phyloP scores from a whole-genome alignment of 1,140 invertebrate species.

The Pomacea maculata region DNA sequence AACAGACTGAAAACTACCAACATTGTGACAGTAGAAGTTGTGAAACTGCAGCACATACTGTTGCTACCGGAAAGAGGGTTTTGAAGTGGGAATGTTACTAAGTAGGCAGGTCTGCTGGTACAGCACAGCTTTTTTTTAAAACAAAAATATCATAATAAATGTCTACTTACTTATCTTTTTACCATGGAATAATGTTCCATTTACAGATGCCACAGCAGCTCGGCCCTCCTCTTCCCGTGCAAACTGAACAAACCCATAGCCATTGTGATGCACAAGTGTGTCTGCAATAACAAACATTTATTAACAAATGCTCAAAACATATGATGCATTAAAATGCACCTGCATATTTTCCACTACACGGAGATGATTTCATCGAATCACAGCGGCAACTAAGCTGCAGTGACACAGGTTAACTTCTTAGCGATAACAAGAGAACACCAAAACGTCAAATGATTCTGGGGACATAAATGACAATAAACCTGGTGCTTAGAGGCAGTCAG shows the following conservation, averaged over 20 bases:
- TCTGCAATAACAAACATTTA: constrained; percentile 37
- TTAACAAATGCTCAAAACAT: background rate
- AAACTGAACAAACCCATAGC: constrained; percentile 89
- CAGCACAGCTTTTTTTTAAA: no score
- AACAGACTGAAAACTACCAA: constrained; percentile 17
- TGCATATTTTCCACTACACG: background rate
- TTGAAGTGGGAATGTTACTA: no score
- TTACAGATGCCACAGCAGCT: constrained; percentile 76
- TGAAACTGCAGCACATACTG: no score
- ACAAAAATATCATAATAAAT: background rate
- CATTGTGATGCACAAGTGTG: constrained; percentile 68
- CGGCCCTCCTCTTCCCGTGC: constrained; percentile 78
- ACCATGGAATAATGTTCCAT: constrained; percentile 77
- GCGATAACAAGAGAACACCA: no score
- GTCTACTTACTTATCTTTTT: constrained; percentile 70
- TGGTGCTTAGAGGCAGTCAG: no score
- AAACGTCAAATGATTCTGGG: no score
- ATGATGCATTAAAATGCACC: background rate
- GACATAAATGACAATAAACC: no score
- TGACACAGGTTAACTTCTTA: no score
- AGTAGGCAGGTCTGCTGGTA: no score
- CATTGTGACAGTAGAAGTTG: no score
- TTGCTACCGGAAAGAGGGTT: no score
- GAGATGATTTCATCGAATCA: background rate
- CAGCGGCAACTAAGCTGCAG: no score